These are phyloP conservation scores for Lophochroa leadbeateri DNA, from an alignment of 2,113 vertebrate species.

Conservation along the genomic window DNA sequence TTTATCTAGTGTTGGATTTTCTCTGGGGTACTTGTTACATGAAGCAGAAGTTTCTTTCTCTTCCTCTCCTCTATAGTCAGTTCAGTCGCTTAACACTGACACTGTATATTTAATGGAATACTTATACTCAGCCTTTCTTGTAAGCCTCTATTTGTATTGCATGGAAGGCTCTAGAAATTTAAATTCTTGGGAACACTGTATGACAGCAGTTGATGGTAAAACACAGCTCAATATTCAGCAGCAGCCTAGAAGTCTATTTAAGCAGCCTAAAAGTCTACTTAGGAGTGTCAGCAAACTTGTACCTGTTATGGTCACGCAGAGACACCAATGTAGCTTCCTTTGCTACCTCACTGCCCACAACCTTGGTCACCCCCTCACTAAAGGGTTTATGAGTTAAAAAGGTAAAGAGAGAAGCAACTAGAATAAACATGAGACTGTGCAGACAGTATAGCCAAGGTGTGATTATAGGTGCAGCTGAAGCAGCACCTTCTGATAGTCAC, in stretches of 20 bases:
- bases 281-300: too few relatives aligned
- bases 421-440: neutral
- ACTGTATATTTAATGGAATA: neutral
- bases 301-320: neutral
- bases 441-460: neutral
- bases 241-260: neutral
- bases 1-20: neutral
- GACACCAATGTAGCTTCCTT: neutral
- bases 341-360: neutral
- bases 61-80: neutral
- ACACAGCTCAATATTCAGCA: neutral
- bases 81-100: neutral
- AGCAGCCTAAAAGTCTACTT: neutral
- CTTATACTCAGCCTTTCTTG: neutral
- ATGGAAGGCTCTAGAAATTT: neutral
- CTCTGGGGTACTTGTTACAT: neutral
- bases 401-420: neutral
- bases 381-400: neutral
- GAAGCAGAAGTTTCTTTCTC: neutral
- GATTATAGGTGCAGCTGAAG: neutral
- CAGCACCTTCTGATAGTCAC: neutral
- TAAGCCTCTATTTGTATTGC: neutral
- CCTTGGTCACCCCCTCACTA: neutral
- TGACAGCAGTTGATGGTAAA: neutral
- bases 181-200: neutral